Evolutionary conservation across 2,797 vertebrate species (phyloP).

Genomic region (Oceanodroma leucorhoa): DNA sequence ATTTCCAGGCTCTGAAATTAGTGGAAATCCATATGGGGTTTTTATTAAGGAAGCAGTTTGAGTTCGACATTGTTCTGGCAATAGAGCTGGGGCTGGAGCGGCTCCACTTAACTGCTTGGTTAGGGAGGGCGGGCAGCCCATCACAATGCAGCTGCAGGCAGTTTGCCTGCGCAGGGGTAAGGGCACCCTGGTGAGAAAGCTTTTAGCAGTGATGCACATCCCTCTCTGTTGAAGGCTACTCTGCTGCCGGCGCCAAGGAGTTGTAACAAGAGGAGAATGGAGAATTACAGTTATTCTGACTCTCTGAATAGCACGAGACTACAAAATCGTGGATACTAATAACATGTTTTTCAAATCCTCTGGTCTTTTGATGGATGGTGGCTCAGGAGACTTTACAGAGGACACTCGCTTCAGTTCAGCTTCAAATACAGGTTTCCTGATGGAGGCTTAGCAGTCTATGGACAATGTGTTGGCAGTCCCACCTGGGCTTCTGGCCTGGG

Average conservation of each 20-base stretch:
- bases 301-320: not conserved
- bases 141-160: not conserved
- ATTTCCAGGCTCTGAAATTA: slow-evolving; percentile 42
- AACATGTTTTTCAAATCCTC: not conserved
- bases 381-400: not conserved
- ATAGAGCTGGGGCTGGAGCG: not conserved
- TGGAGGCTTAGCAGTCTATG: not conserved
- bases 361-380: not conserved
- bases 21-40: not conserved
- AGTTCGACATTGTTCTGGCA: not conserved
- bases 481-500: not conserved
- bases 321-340: not conserved
- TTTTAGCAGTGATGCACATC: not conserved
- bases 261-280: not conserved
- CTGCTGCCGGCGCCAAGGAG: not conserved
- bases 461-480: not conserved
- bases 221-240: not conserved
- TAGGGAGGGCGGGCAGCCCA: not conserved
- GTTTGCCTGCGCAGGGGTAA: not conserved
- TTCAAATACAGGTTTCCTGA: not conserved
- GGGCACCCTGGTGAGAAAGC: not conserved
- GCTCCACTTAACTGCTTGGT: not conserved
- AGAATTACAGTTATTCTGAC: not conserved
- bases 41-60: not conserved
- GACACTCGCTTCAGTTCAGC: not conserved